Percentiles rank a stretch among this genome's conserved stretches.
Conservation (phyloP, 2,888 invertebrate genomes). For the Oxystoma pomonae region DNA sequence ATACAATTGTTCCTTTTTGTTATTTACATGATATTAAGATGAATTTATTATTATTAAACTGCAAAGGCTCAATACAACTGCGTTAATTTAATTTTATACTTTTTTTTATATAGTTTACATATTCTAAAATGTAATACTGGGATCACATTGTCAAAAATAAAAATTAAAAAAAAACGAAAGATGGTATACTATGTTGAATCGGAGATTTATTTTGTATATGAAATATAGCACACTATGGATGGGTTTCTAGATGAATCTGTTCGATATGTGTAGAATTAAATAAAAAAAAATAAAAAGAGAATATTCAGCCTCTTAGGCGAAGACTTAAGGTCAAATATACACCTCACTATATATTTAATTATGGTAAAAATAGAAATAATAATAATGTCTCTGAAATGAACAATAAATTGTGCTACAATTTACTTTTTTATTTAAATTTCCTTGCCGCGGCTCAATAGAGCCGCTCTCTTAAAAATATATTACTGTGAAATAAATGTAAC, state of each 20-base stretch:
- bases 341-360: slow-evolving; percentile 7
- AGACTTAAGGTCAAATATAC: slow-evolving; percentile 13
- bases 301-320: slow-evolving; percentile 14
- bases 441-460: slow-evolving; percentile 42
- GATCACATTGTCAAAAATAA: slow-evolving; percentile 4
- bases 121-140: slow-evolving; percentile 22
- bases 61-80: neutral
- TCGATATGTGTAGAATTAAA: slow-evolving; percentile 29
- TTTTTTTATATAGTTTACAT: neutral
- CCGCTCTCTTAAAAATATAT: slow-evolving; percentile 30
- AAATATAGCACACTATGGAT: slow-evolving; percentile 25
- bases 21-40: neutral
- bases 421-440: slow-evolving; percentile 44
- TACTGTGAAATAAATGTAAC: slow-evolving; percentile 42
- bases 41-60: neutral
- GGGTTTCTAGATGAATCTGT: neutral
- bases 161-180: slow-evolving; percentile 7
- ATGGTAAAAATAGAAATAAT: slow-evolving; percentile 26
- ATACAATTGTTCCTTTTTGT: neutral
- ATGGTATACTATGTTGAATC: slow-evolving; percentile 22
- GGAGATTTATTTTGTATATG: slow-evolving; percentile 15
- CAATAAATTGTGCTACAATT: slow-evolving; percentile 49
- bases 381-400: slow-evolving; percentile 37
- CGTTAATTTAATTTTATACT: neutral
- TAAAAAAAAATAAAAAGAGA: slow-evolving; percentile 19